Evolutionary conservation across 2,113 vertebrate genomes (phyloP).

Genomic region (Hypomesus transpacificus): DNA sequence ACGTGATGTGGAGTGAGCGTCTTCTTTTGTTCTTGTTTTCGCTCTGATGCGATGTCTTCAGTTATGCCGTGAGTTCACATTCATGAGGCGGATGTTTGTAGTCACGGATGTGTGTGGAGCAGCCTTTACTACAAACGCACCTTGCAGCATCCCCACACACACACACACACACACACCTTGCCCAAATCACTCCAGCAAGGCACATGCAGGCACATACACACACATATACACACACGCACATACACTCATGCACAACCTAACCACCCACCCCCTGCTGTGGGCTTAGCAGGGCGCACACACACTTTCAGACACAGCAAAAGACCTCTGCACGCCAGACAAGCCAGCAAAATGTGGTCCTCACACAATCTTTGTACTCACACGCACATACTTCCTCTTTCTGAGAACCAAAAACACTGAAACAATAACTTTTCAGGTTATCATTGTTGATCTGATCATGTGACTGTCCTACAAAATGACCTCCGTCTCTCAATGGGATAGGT

Average conservation of each 20-base stretch:
- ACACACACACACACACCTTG: background rate
- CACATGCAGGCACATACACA: background rate
- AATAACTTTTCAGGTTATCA: too few relatives aligned
- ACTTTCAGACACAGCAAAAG: background rate
- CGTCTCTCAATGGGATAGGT: background rate
- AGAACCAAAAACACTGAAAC: too few relatives aligned
- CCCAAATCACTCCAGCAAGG: too few relatives aligned
- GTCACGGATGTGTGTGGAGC: slow-evolving; percentile 32
- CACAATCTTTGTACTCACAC: slow-evolving; percentile 19
- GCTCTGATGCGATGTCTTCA: background rate
- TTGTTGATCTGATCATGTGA: too few relatives aligned
- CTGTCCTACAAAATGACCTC: too few relatives aligned
- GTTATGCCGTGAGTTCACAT: background rate
- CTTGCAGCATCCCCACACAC: background rate
- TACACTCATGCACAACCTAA: background rate
- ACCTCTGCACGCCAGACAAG: slow-evolving; percentile 7
- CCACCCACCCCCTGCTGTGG: background rate
- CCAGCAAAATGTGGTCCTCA: background rate
- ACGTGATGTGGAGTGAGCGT: background rate
- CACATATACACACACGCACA: background rate
- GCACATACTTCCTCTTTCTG: slow-evolving; percentile 13
- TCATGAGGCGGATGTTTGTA: slow-evolving; percentile 1
- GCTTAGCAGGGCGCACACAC: slow-evolving; percentile 2
- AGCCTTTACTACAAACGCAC: slow-evolving; percentile 5
- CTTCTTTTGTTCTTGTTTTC: background rate